Evolutionary conservation across 2,888 invertebrate genomes (phyloP), one percentile per base, ranked within the genome.

Genomic region (Melinaea menophilus): DNA sequence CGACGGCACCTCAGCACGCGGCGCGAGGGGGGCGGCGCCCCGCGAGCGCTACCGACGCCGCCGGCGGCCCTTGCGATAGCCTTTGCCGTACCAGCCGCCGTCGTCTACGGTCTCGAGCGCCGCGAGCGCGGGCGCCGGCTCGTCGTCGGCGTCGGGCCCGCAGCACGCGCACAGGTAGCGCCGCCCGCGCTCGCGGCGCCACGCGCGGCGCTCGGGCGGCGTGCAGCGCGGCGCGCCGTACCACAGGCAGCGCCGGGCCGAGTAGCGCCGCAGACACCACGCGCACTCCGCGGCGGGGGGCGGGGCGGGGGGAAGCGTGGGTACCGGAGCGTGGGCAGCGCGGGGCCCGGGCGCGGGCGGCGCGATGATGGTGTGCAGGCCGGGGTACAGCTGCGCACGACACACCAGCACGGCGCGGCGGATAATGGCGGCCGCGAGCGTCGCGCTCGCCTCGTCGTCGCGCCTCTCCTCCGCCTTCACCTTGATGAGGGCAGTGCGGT

Each of bases 71-170:
- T 96, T 96, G 73, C 95, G 93, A 84, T 94, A 96, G 5, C 97
- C 97, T 90, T 96, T 96, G 68, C 97, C 96, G 88, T 95, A 96
- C 97, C 96, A 97, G 58, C 96, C 96, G 74, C 79, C 81, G 70
- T 76, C 79, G 76, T 78, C 84, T 31, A 11, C 71, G 59, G 62
- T 72, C 55, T 58, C 71, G 51, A 63, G 58, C 56, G 66, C 94
- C 94, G 56, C 61, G 58, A 56, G 61, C 66, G 62, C 67, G 61
- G 62, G 65, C 51, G 62, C 62, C 67, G 67, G 55, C 59, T 22
- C 56, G 56, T 33, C 58, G 56, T 64, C 57, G 59, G 74, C 62
- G 56, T 65, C 73, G 64, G 91, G 74, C 62, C 74, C 92, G 84
- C 94, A 94, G 82, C 94, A 94, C 67, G 93, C 92, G 84, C 94